Percentiles rank a stretch among this genome's conserved stretches.
Evolutionary conservation across 2,113 vertebrate species (phyloP).

Genomic region (Crotalus tigris): DNA sequence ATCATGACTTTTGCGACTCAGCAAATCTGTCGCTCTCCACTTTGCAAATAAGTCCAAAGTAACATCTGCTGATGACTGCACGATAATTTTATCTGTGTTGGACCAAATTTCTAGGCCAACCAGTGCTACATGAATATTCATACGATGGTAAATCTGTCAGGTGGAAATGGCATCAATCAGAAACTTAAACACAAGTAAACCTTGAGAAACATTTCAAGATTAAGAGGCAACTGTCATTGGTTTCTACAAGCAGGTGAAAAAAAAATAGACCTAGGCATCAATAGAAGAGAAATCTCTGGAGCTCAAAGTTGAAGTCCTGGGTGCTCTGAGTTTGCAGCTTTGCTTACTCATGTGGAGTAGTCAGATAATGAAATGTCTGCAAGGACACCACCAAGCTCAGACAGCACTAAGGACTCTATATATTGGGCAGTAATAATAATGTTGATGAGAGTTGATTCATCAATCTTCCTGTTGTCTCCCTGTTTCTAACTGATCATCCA

Average conservation of each 20-base stretch:
- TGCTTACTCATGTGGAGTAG: too few relatives aligned
- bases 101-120: conserved; percentile 87
- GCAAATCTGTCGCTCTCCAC: conserved; percentile 73
- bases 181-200: fast-evolving
- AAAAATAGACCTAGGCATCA: too few relatives aligned
- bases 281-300: too few relatives aligned
- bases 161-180: neutral
- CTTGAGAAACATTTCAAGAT: neutral
- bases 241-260: neutral
- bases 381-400: too few relatives aligned
- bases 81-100: conserved; percentile 72
- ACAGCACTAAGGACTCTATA: too few relatives aligned
- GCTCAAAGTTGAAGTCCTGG: too few relatives aligned
- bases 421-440: too few relatives aligned
- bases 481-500: too few relatives aligned
- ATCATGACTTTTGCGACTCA: conserved; percentile 73
- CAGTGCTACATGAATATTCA: conserved; percentile 79
- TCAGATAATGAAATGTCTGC: too few relatives aligned
- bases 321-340: too few relatives aligned
- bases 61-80: conserved; percentile 60
- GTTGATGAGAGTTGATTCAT: too few relatives aligned
- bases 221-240: neutral
- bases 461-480: too few relatives aligned
- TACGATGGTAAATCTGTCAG: conserved; percentile 77
- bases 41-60: conserved; percentile 78